Evolutionary conservation across 2,113 vertebrate genomes (phyloP).

Genomic region (Lonchura striata): DNA sequence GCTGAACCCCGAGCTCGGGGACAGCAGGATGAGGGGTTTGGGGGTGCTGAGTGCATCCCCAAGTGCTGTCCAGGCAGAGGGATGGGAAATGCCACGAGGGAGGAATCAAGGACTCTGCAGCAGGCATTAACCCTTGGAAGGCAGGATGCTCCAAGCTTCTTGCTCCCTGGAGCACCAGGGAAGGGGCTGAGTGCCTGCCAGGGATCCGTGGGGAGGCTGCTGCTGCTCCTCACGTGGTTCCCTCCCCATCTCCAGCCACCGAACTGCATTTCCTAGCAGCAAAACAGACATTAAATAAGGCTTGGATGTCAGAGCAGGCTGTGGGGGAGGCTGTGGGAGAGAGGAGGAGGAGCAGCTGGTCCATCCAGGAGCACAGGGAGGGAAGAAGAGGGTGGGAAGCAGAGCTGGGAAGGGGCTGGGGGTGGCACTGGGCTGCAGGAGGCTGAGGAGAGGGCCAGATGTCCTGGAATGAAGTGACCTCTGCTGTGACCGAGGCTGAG

Average conservation of each 20-base stretch:
- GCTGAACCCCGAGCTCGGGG: fast-evolving
- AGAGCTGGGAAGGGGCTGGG: background rate
- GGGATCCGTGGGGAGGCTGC: background rate
- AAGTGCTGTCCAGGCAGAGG: background rate
- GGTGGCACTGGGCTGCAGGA: background rate
- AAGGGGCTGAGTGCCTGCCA: background rate
- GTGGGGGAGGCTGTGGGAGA: background rate
- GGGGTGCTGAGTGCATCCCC: fast-evolving
- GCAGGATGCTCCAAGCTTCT: background rate
- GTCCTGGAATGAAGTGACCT: background rate
- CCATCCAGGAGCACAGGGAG: background rate
- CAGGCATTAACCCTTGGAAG: background rate
- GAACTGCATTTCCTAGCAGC: constrained; percentile 18
- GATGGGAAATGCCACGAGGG: background rate
- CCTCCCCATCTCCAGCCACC: constrained; percentile 15
- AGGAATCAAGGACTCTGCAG: background rate
- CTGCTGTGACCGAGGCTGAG: background rate
- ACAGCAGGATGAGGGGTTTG: background rate
- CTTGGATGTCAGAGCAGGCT: background rate
- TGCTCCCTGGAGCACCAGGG: background rate
- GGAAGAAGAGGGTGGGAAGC: background rate
- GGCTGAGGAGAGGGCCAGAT: background rate
- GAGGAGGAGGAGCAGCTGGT: background rate
- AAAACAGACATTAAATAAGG: constrained; percentile 33
- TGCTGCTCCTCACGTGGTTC: background rate